Conservation (phyloP, 2,797 vertebrate species). For the Avahi laniger region DNA sequence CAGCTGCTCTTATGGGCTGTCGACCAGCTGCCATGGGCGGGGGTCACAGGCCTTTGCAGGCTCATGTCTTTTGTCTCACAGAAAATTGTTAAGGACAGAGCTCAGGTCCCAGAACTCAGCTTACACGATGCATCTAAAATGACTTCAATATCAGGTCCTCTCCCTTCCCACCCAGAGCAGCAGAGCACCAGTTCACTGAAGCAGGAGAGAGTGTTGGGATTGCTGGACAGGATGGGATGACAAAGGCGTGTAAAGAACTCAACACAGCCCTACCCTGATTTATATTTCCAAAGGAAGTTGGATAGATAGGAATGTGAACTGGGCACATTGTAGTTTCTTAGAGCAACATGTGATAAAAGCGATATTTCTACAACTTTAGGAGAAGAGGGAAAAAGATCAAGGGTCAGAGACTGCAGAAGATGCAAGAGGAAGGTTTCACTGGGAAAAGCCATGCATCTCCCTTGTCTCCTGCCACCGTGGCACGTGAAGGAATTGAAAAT, state of each 20-base stretch:
- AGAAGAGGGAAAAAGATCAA: neutral
- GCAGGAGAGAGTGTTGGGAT: neutral
- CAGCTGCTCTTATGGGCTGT: neutral
- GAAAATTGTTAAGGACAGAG: neutral
- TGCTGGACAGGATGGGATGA: neutral
- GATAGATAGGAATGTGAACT: neutral
- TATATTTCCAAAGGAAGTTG: neutral
- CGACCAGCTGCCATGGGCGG: neutral
- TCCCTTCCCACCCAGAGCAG: neutral
- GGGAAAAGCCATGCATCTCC: neutral
- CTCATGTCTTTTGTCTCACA: neutral
- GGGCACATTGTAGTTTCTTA: slow-evolving; percentile 22
- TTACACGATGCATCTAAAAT: neutral
- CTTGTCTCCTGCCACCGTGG: neutral
- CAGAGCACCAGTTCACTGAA: neutral
- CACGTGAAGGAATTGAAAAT: neutral
- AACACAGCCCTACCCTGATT: neutral
- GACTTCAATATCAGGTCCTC: neutral
- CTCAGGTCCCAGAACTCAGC: neutral
- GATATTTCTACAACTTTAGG: slow-evolving; percentile 28
- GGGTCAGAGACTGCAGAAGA: neutral
- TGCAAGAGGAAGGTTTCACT: neutral
- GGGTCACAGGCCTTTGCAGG: neutral
- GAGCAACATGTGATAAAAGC: neutral
- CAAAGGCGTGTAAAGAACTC: neutral